These are phyloP conservation scores for Saturnia japonica DNA, from an alignment of 2,888 invertebrate genomes.

Conservation along the genomic window DNA sequence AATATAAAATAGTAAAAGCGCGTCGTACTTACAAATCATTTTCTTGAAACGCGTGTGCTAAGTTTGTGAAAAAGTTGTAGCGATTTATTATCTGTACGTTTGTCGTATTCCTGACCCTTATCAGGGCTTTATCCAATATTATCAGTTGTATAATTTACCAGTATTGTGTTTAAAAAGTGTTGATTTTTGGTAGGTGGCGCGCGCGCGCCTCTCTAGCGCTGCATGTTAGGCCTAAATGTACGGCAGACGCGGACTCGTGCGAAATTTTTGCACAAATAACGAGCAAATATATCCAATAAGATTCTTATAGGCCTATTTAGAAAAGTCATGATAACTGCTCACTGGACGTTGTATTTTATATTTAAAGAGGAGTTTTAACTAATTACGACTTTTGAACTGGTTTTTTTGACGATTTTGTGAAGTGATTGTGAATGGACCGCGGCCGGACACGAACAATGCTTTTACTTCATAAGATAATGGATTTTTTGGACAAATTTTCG, in stretches of 20 bases:
- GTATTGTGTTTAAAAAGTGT: slow-evolving; percentile 39
- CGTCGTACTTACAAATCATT: slow-evolving; percentile 12
- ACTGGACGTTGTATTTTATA: slow-evolving; percentile 41
- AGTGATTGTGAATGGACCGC: slow-evolving; percentile 48
- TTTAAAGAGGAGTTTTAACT: slow-evolving; percentile 48
- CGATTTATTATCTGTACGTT: slow-evolving; percentile 15
- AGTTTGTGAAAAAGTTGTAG: slow-evolving; percentile 18
- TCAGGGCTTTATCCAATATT: slow-evolving; percentile 46
- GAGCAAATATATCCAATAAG: slow-evolving; percentile 62
- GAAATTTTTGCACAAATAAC: slow-evolving; percentile 66
- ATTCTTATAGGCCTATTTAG: slow-evolving; percentile 79
- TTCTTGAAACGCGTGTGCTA: slow-evolving; percentile 17
- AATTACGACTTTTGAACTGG: slow-evolving; percentile 38
- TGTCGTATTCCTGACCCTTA: slow-evolving; percentile 41
- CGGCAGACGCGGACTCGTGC: slow-evolving; percentile 53
- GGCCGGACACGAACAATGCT: slow-evolving; percentile 33
- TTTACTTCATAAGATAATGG: slow-evolving; percentile 39
- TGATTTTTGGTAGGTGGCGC: slow-evolving; percentile 35
- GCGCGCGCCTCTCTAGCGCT: slow-evolving; percentile 36
- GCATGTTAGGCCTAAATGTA: slow-evolving; percentile 66
- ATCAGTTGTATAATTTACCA: slow-evolving; percentile 40
- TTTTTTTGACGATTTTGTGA: slow-evolving; percentile 52
- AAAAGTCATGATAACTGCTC: slow-evolving; percentile 38
- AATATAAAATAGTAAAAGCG: slow-evolving; percentile 15
- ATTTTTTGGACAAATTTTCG: slow-evolving; percentile 35